phyloP scores from a whole-genome alignment of 2,113 vertebrate species.

The Hoplias malabaricus region DNA sequence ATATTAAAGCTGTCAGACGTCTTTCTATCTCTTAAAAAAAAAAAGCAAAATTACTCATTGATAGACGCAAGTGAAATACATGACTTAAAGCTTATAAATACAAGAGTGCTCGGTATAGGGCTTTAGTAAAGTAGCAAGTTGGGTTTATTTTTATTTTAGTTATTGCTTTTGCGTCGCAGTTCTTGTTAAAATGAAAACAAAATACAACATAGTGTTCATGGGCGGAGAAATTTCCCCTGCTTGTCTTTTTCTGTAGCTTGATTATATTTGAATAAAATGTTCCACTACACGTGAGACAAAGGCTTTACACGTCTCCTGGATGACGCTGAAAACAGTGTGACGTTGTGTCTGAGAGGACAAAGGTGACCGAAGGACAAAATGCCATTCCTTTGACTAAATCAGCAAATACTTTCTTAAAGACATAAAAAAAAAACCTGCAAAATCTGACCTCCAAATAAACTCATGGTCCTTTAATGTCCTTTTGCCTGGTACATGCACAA shows the following conservation, averaged over 20 bases:
- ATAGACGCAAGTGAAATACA: slow-evolving; percentile 63
- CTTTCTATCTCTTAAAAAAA: slow-evolving; percentile 53
- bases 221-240: neutral
- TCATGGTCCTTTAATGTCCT: slow-evolving; percentile 2
- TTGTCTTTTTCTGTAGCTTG: slow-evolving; percentile 3
- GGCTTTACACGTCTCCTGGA: too few species aligned
- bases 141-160: slow-evolving; percentile 7
- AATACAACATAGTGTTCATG: neutral
- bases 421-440: slow-evolving; percentile 1
- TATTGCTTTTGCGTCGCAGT: neutral
- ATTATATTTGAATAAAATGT: slow-evolving; percentile 13
- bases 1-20: slow-evolving; percentile 75
- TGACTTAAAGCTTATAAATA: slow-evolving; percentile 71
- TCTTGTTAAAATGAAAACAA: neutral
- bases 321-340: too few species aligned
- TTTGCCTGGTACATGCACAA: neutral
- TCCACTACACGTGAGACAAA: neutral
- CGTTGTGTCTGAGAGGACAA: neutral
- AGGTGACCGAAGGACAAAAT: neutral
- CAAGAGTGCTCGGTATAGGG: slow-evolving; percentile 61
- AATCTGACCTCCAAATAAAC: neutral
- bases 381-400: neutral
- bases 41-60: slow-evolving; percentile 50
- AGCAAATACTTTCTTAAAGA: slow-evolving; percentile 5
- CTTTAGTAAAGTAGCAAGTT: slow-evolving; percentile 70